Base-by-base conservation (phyloP, 35 echinoderm and acorn worm species). In the Ophiothrix spiculata region DNA sequence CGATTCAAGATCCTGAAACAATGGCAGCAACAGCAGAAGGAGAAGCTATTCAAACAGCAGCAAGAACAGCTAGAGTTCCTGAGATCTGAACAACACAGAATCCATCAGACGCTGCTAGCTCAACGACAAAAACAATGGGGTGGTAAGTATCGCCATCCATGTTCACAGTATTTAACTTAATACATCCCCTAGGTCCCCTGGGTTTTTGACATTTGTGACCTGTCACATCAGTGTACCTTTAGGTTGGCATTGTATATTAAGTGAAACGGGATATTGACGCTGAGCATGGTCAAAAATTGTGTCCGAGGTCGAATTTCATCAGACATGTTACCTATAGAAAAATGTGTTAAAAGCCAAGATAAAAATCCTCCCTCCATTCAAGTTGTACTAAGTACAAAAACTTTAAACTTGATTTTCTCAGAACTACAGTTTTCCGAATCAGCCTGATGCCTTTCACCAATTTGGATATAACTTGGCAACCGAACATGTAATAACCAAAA, bases 121-220 rank as follows among this genome's bases (percentile, higher is more conserved):
- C 92, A 94, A 75, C 89, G 92, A n/a, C 89, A 87, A 36, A 94
- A 84, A 79, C 92, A 94, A 49, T 94, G 92, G 92, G 92, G 92
- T 91, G 92, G 92, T 78, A 60, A 35, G 80, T 81, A n/a, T n/a
- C n/a, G n/a, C n/a, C n/a, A n/a, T n/a, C 25, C 31, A 78, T 77
- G 33, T 86, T 0, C 69, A 78, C 32, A 25, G 21, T 8, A 15
- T 4, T 4, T 12, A 12, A 85, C 14, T 10, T 35, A 1, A 77
- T 8, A 35, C 32, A 15, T 16, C 33, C 73, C 4, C 4, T 4
- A 76, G 31, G 4, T 4, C 23, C 11, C 14, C 41, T 11, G 32
- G 32, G 16, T 60, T 32, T 56, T 38, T 0, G 23, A 33, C 1
- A 36, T 84, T 31, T 60, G 2, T 83, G 25, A 12, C n/a, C 39